Base-by-base conservation (phyloP, 2,888 invertebrate species). In the Schrankia costaestrigalis region DNA sequence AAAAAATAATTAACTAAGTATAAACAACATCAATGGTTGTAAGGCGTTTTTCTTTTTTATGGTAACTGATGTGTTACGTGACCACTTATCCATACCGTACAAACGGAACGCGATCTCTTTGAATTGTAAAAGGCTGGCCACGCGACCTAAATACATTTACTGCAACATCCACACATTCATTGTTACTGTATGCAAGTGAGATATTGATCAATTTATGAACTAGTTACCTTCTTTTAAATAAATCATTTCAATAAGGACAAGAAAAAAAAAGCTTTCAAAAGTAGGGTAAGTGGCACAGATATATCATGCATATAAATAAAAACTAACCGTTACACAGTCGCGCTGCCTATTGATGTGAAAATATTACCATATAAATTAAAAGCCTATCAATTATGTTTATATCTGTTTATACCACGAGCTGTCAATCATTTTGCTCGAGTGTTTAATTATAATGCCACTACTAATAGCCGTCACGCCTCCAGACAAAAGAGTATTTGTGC, bases 371-470 rank as follows among this genome's bases (percentile, higher is more conserved):
- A 61, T 63, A 65, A 64, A 68, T 69, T 70, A 66, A 69, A 68
- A 71, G 62, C 63, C 58, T 63, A 73, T 66, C 63, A 73, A 70
- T 73, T 71, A 71, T 61, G 51, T 63, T 73, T 70, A 62, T 58
- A 62, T 63, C 48, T 59, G 52, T 63, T 61, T 61, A 56, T 54
- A 56, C 46, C 56, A 53, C 42, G 46, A 50, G 49, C 59, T 66
- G 73, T 71, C 77, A 71, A 60, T 74, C 70, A 71, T 50, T 59
- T 34, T 42, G 41, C 47, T 56, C 29, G 45, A 48, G 48, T 60
- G 52, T 63, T 67, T 67, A 63, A 68, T 67, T 65, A 52, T 41
- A 45, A 48, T 48, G 56, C 31, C 42, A 42, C 46, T 42, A 41
- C 47, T 61, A 57, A 63, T 58, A 51, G 56, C 53, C 44, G 52